Base-by-base conservation (phyloP, 2,113 vertebrate genomes). In the Chloropsis hardwickii region DNA sequence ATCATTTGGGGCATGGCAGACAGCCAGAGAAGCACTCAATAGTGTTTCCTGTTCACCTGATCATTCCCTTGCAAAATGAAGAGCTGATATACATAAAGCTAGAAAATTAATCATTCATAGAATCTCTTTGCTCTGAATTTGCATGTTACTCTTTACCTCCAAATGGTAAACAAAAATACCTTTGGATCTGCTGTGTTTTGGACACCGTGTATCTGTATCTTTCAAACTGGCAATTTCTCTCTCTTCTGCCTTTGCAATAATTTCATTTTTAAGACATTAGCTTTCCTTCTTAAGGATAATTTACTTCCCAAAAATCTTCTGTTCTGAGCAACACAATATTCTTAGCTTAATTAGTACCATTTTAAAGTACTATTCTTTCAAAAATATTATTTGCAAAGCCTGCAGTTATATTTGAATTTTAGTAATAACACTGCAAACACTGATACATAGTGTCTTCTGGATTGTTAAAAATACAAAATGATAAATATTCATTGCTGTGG, bases 11-110 rank as follows among this genome's bases (percentile, higher is more conserved):
- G 17, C 24, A 67, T 77, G 83, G 67, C 79, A 94, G 51, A 71
- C 53, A 93, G 66, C 94, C 74, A 95, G 65, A 87, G 78, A 66
- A 88, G 44, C 71, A 87, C 88, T 97, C 90, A 92, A 6, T 72
- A 51, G 22, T 61, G 89, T 95, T 96, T 96, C 40, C 39, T 95
- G 28, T 88, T 92, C 88, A 84, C 50, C 27, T 92, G 50, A 69
- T 40, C 71, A 40, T 71, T 39, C 8, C 22, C 62, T 67, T 72
- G 31, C 13, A 96, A 95, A 96, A 51, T 47, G 25, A 53, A 22
- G 33, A 88, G 42, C 12, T 93, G 80, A 81, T 29, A 84, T 16
- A 62, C 17, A 25, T 92, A 44, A 86, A 82, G n/a, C 14, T 76
- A 83, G 22, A 67, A 85, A 91, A 92, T 82, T n/a, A 48, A 85